A percentile compares a stretch with the other conserved stretches of the same genome.
Conservation (phyloP, 2,888 invertebrate genomes). For the Drosophila eohydei region DNA sequence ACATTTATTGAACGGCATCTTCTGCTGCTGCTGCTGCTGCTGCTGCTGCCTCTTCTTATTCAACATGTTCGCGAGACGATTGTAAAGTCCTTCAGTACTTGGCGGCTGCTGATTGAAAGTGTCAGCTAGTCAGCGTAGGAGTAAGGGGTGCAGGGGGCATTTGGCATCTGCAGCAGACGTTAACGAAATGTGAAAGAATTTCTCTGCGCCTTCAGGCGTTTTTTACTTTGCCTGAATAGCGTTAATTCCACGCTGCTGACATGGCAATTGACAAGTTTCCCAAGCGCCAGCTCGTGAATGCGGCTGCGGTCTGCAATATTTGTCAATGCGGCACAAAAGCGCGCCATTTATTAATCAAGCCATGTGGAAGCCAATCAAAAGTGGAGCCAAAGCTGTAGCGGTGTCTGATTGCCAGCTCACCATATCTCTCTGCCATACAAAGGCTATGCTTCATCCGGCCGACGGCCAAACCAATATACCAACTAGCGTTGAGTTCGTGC, state of each 20-base stretch:
- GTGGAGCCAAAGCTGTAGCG: slow-evolving; percentile 21
- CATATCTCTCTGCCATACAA: neutral
- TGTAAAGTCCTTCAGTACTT: slow-evolving; percentile 22
- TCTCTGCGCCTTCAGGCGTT: slow-evolving; percentile 31
- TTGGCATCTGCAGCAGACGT: slow-evolving; percentile 40
- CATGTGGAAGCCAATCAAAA: slow-evolving; percentile 63
- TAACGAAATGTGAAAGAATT: slow-evolving; percentile 64
- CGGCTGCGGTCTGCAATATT: slow-evolving; percentile 37
- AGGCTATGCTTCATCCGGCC: neutral
- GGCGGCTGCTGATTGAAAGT: slow-evolving; percentile 65
- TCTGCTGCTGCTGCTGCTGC: slow-evolving; percentile 8
- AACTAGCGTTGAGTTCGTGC: slow-evolving; percentile 3
- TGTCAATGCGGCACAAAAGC: slow-evolving; percentile 62
- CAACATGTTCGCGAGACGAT: slow-evolving; percentile 20
- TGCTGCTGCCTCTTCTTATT: slow-evolving; percentile 10
- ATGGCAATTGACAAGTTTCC: slow-evolving; percentile 66
- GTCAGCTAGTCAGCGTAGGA: slow-evolving; percentile 37
- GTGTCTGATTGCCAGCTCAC: slow-evolving; percentile 37
- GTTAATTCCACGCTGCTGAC: slow-evolving; percentile 70
- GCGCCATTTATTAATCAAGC: slow-evolving; percentile 73
- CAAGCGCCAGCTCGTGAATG: neutral
- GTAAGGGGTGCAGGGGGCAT: neutral
- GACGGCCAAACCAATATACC: neutral
- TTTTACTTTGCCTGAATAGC: slow-evolving; percentile 47
- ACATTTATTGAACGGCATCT: slow-evolving; percentile 71